These are phyloP conservation scores for Malthinus flaveolus DNA, from an alignment of 2,888 invertebrate species.

Conservation along the genomic window DNA sequence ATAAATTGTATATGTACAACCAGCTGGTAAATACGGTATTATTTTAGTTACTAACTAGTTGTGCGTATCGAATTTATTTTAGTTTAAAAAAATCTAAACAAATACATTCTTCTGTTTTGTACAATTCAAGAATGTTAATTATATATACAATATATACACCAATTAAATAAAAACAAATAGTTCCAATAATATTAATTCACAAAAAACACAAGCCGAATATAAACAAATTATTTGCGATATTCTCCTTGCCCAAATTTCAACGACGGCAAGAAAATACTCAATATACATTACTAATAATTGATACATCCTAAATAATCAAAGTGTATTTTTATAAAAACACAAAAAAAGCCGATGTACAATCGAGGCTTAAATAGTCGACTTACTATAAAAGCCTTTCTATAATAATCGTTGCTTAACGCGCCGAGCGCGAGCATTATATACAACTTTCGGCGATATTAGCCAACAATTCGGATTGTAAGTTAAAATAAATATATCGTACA, in stretches of 20 bases:
- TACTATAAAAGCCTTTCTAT: not conserved
- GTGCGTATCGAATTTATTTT: conserved; percentile 39
- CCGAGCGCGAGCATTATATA: not conserved
- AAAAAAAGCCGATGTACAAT: conserved; percentile 15
- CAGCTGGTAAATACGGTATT: conserved; percentile 29
- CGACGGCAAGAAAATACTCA: conserved; percentile 6
- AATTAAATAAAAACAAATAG: conserved; percentile 25
- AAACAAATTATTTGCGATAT: conserved; percentile 35
- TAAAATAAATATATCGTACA: conserved; percentile 2
- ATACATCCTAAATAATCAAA: conserved; percentile 11
- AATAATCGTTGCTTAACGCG: not conserved
- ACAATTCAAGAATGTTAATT: conserved; percentile 19
- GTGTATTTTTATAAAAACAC: conserved; percentile 20
- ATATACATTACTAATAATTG: conserved; percentile 11
- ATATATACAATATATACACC: conserved; percentile 33
- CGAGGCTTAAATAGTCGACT: not conserved
- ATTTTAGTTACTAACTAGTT: conserved; percentile 29
- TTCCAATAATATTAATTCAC: conserved; percentile 36
- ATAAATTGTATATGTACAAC: conserved; percentile 43
- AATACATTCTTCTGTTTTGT: conserved; percentile 20
- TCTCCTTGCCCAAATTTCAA: conserved; percentile 19
- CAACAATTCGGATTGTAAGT: conserved; percentile 30
- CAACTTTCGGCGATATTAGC: conserved; percentile 49
- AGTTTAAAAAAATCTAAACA: conserved; percentile 26
- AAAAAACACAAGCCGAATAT: conserved; percentile 22